Evolutionary conservation across 2,797 vertebrate species (phyloP).

Genomic region (Xiphorhynchus erythropygius): DNA sequence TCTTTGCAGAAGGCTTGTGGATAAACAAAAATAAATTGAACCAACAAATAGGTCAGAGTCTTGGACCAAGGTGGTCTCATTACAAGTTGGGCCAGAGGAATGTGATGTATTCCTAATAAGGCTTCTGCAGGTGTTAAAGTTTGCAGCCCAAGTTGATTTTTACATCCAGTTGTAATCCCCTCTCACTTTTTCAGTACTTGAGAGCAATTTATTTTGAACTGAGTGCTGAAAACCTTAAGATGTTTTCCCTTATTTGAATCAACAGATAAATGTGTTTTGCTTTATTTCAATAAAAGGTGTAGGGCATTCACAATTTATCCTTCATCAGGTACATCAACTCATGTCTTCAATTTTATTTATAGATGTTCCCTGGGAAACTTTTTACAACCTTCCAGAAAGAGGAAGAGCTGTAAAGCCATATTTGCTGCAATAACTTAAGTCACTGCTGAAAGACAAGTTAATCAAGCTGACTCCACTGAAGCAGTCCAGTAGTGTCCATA

Average conservation of each 20-base stretch:
- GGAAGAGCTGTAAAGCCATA: neutral
- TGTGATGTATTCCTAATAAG: neutral
- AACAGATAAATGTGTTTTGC: neutral
- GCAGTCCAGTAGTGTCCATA: neutral
- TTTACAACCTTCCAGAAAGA: neutral
- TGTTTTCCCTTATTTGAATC: neutral
- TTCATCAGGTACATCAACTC: neutral
- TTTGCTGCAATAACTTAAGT: neutral
- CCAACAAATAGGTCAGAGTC: neutral
- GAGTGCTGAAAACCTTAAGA: neutral
- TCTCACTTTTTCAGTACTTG: neutral
- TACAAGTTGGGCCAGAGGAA: neutral
- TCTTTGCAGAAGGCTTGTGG: neutral
- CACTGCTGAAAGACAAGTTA: neutral
- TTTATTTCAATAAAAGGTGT: neutral
- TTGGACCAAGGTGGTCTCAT: rapidly evolving
- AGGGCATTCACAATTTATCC: neutral
- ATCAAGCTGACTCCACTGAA: neutral
- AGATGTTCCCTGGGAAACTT: neutral
- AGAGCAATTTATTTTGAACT: neutral
- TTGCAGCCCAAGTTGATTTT: neutral
- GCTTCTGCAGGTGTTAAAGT: neutral
- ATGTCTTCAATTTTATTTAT: neutral
- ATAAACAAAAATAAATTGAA: neutral
- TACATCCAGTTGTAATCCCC: neutral